Conservation (phyloP, 37 sponge, comb jelly and placozoan species). For the Aplysina aerophoba region DNA sequence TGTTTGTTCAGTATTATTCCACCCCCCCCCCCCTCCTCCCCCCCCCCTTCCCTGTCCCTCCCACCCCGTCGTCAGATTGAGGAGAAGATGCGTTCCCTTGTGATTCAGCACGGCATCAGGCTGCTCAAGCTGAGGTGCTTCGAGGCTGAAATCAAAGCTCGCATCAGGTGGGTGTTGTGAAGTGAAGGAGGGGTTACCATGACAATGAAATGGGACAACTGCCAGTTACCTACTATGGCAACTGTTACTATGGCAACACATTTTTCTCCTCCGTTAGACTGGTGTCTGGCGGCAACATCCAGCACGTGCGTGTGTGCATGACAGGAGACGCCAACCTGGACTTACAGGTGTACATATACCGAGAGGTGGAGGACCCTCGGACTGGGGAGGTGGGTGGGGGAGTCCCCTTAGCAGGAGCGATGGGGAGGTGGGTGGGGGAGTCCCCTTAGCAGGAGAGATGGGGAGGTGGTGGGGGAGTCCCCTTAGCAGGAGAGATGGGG, state of each 20-base stretch:
- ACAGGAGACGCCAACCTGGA: constrained; percentile 83
- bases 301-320: constrained; percentile 83
- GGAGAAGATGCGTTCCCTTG: constrained; percentile 76
- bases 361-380: constrained; percentile 86
- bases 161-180: constrained; percentile 56
- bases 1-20: too few species aligned
- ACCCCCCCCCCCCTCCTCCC: background rate
- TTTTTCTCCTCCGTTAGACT: background rate
- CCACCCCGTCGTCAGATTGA: constrained; percentile 63
- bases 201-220: background rate
- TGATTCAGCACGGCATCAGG: constrained; percentile 73
- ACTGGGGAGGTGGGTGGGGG: constrained; percentile 75
- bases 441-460: too few species aligned
- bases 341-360: constrained; percentile 84
- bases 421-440: too few species aligned
- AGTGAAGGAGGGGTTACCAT: background rate
- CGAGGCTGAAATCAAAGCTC: constrained; percentile 94
- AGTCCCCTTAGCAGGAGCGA: too few species aligned
- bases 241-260: background rate
- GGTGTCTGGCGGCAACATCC: constrained; percentile 43
- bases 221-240: constrained; percentile 46
- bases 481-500: too few species aligned
- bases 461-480: too few species aligned
- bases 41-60: background rate
- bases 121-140: constrained; percentile 87